Percentiles rank a stretch among this genome's conserved stretches.
Conservation (phyloP, 2,888 invertebrate genomes). For the Tenthredo livida region DNA sequence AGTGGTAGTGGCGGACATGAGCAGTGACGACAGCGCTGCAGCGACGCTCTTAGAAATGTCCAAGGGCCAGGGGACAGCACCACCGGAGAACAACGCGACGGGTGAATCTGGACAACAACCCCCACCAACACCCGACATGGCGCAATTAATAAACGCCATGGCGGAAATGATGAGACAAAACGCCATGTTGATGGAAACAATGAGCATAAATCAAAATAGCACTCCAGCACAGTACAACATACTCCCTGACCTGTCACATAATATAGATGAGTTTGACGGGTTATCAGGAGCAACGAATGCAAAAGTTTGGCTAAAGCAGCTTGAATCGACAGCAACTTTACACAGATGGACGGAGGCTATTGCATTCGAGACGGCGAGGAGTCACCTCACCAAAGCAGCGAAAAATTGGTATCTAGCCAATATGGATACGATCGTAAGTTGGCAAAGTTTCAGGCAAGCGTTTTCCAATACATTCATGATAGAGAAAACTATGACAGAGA, state of each 20-base stretch:
- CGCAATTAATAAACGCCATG: not conserved
- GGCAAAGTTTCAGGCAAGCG: slow-evolving; percentile 52
- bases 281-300: slow-evolving; percentile 19
- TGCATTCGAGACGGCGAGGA: slow-evolving; percentile 57
- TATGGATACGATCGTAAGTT: slow-evolving; percentile 52
- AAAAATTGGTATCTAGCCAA: slow-evolving; percentile 53
- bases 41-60: no score
- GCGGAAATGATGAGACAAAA: not conserved
- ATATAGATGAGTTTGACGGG: slow-evolving; percentile 37
- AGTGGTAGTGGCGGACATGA: no score
- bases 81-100: no score
- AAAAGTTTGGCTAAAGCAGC: slow-evolving; percentile 49
- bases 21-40: no score
- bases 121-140: not conserved
- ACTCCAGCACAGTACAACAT: not conserved
- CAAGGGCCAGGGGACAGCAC: no score
- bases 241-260: slow-evolving; percentile 1
- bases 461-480: slow-evolving; percentile 50
- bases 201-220: not conserved
- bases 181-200: not conserved
- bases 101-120: no score
- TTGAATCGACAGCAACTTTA: slow-evolving; percentile 48
- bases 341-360: slow-evolving; percentile 56
- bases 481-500: slow-evolving; percentile 53
- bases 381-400: slow-evolving; percentile 53